A percentile compares a stretch with the other conserved stretches of the same genome.
phyloP scores from a whole-genome alignment of 35 echinoderm and acorn worm species.

The Eucidaris tribuloides region DNA sequence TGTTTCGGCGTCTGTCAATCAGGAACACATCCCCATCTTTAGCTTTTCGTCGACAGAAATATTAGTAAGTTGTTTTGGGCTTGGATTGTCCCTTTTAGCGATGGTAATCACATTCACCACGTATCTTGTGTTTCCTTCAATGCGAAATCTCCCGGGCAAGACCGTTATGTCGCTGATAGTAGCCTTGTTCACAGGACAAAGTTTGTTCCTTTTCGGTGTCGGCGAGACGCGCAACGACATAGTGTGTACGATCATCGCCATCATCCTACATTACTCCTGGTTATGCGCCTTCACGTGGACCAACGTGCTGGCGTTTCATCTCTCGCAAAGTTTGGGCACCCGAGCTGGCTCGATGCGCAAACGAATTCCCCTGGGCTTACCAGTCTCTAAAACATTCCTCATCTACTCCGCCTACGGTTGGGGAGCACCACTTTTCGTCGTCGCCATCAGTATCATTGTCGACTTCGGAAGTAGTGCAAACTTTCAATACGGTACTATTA shows the following conservation, averaged over 20 bases:
- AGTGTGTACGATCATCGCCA: constrained; percentile 33
- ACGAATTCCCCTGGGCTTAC: not conserved
- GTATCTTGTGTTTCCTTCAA: constrained; percentile 28
- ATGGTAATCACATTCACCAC: constrained; percentile 45
- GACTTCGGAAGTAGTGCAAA: not conserved
- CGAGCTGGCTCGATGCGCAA: constrained; percentile 17
- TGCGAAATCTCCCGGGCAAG: constrained; percentile 62
- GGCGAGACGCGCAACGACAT: constrained; percentile 17
- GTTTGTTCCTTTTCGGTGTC: constrained; percentile 41
- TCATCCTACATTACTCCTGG: constrained; percentile 50
- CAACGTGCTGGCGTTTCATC: constrained; percentile 54
- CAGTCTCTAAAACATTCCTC: constrained; percentile 23
- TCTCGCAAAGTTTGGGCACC: constrained; percentile 36
- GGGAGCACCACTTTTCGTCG: constrained; percentile 46
- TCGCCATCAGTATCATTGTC: constrained; percentile 30
- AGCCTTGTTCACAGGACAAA: constrained; percentile 40
- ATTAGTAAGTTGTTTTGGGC: constrained; percentile 17
- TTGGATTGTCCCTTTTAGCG: constrained; percentile 18
- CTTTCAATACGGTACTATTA: constrained; percentile 12
- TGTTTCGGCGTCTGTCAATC: not conserved
- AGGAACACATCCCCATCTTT: not conserved
- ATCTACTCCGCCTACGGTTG: constrained; percentile 47
- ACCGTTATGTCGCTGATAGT: constrained; percentile 65
- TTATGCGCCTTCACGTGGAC: constrained; percentile 57
- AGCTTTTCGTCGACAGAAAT: constrained; percentile 16